Evolutionary conservation across 2,888 invertebrate species (phyloP).

Genomic region (Aphodius granarius): DNA sequence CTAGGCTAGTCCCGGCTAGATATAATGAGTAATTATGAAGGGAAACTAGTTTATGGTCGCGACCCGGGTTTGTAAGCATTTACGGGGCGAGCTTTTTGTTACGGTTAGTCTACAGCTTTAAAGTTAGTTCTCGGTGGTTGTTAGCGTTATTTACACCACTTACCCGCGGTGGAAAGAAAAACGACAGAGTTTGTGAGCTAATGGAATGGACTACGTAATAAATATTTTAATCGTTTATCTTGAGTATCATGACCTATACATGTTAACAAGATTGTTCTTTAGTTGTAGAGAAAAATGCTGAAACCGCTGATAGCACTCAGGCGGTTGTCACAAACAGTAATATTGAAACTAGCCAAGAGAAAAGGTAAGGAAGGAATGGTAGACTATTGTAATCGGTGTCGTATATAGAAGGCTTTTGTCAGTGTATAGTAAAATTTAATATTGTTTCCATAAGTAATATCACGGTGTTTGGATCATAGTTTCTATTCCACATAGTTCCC

Average conservation of each 20-base stretch:
- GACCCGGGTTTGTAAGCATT: neutral
- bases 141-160: neutral
- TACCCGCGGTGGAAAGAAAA: neutral
- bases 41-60: neutral
- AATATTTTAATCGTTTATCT: too few species aligned
- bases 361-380: neutral
- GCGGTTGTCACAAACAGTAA: neutral
- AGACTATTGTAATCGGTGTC: neutral
- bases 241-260: too few species aligned
- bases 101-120: neutral
- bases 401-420: neutral
- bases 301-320: neutral
- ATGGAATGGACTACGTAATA: neutral
- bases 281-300: neutral
- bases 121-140: neutral
- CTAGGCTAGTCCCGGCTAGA: neutral
- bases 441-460: too few species aligned
- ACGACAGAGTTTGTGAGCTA: neutral
- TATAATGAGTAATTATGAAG: conserved; percentile 7
- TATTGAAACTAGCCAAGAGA: neutral
- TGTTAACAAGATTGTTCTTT: neutral
- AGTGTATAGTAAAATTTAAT: neutral
- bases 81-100: neutral
- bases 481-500: too few species aligned
- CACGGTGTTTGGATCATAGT: too few species aligned